Evolutionary conservation across 2,888 invertebrate genomes (phyloP), one percentile per base, ranked within the genome.

Genomic region (Lycaena phlaeas): DNA sequence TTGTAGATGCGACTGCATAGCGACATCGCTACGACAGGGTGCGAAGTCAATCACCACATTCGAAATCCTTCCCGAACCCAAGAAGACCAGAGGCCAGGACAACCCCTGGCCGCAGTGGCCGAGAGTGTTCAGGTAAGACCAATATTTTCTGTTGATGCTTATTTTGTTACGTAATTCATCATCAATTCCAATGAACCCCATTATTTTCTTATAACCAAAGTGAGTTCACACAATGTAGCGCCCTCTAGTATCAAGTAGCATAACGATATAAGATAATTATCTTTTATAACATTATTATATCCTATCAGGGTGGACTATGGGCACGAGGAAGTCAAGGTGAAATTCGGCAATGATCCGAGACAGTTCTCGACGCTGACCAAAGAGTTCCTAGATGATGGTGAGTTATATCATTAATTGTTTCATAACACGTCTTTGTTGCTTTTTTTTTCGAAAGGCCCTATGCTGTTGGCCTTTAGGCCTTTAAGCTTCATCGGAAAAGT

Each of bases 91-190:
- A 25, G 91, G 92, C 9, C 85, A 86, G 10, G 96, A 96, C 70
- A 99, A 99, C 78, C 98, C 98, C 0, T 99, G 99, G 99, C 99
- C 98, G 2, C 96, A 98, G 65, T 99, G 95, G 92, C 98, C 98
- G 0, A 88, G 95, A 62, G 93, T 97, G 14, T 98, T 98, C 87
- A 92, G 93, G 87, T 87, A 52, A 22, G 4, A 11, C 3, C 5
- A 22, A 27, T 17, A 7, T 9, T 27, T 36, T 26, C 14, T 2
- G 10, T 12, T 2, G n/a, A 11, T 17, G n/a, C 22, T 36, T 41
- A n/a, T n/a, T n/a, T n/a, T n/a, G n/a, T n/a, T n/a, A n/a, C n/a
- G n/a, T n/a, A n/a, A n/a, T n/a, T n/a, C n/a, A n/a, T n/a, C n/a
- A n/a, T n/a, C n/a, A n/a, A n/a, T n/a, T n/a, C n/a, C n/a, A n/a